phyloP scores from a whole-genome alignment of 2,797 vertebrate species.

The Prionace glauca region DNA sequence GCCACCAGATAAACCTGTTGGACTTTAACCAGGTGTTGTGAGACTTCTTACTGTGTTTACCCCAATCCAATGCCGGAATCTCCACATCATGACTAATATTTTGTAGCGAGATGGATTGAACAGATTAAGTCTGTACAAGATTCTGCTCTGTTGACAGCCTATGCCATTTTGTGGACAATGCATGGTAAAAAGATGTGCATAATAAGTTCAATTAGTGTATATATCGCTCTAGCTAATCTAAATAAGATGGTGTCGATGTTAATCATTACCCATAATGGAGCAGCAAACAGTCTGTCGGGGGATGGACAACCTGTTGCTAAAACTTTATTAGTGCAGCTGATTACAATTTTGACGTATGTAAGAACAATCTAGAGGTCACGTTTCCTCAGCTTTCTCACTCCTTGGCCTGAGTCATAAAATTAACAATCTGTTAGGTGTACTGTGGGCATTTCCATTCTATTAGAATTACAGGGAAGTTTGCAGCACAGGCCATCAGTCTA shows the following conservation, averaged over 20 bases:
- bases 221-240: neutral
- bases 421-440: neutral
- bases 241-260: neutral
- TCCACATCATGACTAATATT: neutral
- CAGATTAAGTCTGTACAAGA: neutral
- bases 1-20: too few relatives aligned
- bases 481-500: too few relatives aligned
- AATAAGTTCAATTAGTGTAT: neutral
- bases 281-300: neutral
- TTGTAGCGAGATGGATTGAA: neutral
- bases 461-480: neutral
- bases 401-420: neutral
- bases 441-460: neutral
- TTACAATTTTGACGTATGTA: neutral
- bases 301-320: neutral
- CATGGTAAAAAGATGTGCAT: neutral
- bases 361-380: neutral
- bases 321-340: neutral
- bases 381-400: neutral
- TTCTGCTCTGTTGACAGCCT: neutral
- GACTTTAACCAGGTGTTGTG: too few relatives aligned
- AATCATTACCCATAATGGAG: neutral
- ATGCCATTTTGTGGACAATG: neutral
- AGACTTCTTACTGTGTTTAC: too few relatives aligned
- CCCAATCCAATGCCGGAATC: too few relatives aligned